Conservation (phyloP, 2,888 invertebrate species). For the Anagyrus pseudococci region DNA sequence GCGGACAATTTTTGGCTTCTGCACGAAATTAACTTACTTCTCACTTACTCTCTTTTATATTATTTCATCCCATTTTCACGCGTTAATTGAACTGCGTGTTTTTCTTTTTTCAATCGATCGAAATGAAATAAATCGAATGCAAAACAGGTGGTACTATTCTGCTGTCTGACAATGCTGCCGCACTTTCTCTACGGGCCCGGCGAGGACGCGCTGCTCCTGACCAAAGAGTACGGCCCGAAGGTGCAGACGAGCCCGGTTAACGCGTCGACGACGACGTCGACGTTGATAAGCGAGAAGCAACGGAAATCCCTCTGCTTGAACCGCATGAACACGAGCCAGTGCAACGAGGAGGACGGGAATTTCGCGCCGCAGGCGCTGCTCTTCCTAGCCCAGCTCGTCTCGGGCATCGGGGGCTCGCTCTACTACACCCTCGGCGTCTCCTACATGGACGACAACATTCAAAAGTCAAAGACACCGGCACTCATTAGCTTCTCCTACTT, state of each 20-base stretch:
- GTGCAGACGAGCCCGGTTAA: constrained; percentile 56
- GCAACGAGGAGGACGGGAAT: constrained; percentile 65
- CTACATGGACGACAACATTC: constrained; percentile 80
- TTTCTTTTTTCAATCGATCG: too few relatives aligned
- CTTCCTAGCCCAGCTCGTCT: constrained; percentile 73
- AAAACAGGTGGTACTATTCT: constrained; percentile 67
- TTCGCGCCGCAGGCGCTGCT: constrained; percentile 70
- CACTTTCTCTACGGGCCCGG: constrained; percentile 75
- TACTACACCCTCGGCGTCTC: constrained; percentile 75
- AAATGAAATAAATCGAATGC: not conserved
- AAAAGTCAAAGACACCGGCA: constrained; percentile 75
- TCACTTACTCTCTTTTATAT: too few relatives aligned
- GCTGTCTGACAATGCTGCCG: constrained; percentile 71
- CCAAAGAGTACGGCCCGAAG: constrained; percentile 67
- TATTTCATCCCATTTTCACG: too few relatives aligned
- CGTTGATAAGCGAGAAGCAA: constrained; percentile 63
- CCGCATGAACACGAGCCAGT: constrained; percentile 58
- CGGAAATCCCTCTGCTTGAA: constrained; percentile 67
- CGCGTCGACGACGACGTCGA: constrained; percentile 50
- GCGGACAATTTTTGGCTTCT: not conserved
- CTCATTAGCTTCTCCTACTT: constrained; percentile 74
- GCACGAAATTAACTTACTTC: not conserved
- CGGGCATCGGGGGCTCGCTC: constrained; percentile 74
- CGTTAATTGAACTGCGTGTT: too few relatives aligned
- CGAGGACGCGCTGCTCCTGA: constrained; percentile 70